Evolutionary conservation across 2,888 invertebrate genomes (phyloP).

Genomic region (Hypena proboscidalis): DNA sequence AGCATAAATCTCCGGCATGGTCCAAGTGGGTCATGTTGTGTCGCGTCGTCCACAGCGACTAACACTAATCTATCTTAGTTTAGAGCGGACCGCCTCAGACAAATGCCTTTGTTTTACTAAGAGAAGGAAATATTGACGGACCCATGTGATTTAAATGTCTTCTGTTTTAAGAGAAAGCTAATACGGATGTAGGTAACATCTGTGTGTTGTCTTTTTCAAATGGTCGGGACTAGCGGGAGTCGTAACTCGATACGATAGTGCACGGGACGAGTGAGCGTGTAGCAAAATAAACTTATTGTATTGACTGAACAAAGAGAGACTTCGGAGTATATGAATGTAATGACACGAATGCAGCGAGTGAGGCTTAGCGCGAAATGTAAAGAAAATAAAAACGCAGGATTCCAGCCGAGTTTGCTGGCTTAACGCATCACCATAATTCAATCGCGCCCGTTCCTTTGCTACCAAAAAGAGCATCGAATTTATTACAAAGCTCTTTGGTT

Average conservation of each 20-base stretch:
- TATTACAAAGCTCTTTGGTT: conserved; percentile 81
- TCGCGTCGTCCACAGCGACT: conserved; percentile 57
- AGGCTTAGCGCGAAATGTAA: conserved; percentile 72
- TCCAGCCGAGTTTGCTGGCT: conserved; percentile 76
- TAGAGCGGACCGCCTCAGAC: conserved; percentile 62
- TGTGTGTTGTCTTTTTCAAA: conserved; percentile 80
- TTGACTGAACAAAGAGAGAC: conserved; percentile 66
- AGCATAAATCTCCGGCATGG: conserved; percentile 53
- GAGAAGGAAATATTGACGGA: conserved; percentile 80
- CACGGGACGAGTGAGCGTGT: conserved; percentile 62
- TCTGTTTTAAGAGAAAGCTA: conserved; percentile 82
- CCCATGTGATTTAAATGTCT: conserved; percentile 80
- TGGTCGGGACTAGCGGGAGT: conserved; percentile 57
- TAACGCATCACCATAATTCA: conserved; percentile 84
- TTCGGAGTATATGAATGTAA: conserved; percentile 66
- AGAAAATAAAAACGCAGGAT: conserved; percentile 74
- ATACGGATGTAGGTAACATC: conserved; percentile 77
- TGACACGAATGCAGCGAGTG: conserved; percentile 63
- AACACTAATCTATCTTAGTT: conserved; percentile 77
- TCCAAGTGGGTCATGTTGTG: conserved; percentile 53
- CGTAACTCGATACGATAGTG: conserved; percentile 70
- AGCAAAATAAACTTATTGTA: conserved; percentile 72
- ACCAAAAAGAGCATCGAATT: conserved; percentile 84
- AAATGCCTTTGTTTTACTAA: conserved; percentile 70
- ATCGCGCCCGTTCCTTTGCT: conserved; percentile 76